These are phyloP conservation scores for Drosophila diplacantha DNA, from an alignment of 2,888 invertebrate species.

Conservation along the genomic window DNA sequence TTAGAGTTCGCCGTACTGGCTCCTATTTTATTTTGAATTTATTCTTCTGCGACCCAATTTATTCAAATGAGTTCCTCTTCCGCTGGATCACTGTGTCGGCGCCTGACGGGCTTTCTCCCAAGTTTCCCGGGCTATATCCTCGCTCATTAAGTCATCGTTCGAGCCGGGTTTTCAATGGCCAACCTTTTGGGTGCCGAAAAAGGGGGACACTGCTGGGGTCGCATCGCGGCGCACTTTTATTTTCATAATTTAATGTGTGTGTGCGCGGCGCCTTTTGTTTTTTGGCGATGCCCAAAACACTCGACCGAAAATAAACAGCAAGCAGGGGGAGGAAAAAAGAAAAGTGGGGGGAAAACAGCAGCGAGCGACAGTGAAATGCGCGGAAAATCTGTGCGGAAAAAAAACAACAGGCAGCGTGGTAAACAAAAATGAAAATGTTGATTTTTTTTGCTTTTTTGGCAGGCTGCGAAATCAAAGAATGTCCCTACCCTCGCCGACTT, in stretches of 20 bases:
- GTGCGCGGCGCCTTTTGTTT: conserved; percentile 54
- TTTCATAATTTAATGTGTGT: conserved; percentile 67
- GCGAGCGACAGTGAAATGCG: conserved; percentile 49
- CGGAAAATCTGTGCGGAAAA: conserved; percentile 61
- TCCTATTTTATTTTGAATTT: not conserved
- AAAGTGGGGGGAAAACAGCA: conserved; percentile 14
- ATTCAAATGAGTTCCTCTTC: not conserved
- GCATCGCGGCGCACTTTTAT: conserved; percentile 52
- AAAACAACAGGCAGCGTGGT: conserved; percentile 32
- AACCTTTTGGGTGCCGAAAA: conserved; percentile 63
- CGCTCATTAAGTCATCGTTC: conserved; percentile 68
- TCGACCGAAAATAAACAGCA: conserved; percentile 44
- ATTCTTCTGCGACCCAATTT: not conserved
- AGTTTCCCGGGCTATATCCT: conserved; percentile 22
- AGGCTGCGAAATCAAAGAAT: conserved; percentile 44
- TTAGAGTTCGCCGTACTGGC: rapidly evolving
- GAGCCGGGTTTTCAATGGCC: conserved; percentile 67
- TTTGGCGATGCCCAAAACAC: conserved; percentile 64
- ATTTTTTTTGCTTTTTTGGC: conserved; percentile 16
- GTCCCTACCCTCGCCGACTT: conserved; percentile 42
- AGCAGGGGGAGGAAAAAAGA: not conserved
- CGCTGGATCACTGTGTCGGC: not conserved
- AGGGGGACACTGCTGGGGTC: not conserved
- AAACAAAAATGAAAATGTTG: conserved; percentile 33
- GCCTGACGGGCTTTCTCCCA: not conserved